Evolutionary conservation across 2,888 invertebrate genomes (phyloP).

Genomic region (Venusia cambrica): DNA sequence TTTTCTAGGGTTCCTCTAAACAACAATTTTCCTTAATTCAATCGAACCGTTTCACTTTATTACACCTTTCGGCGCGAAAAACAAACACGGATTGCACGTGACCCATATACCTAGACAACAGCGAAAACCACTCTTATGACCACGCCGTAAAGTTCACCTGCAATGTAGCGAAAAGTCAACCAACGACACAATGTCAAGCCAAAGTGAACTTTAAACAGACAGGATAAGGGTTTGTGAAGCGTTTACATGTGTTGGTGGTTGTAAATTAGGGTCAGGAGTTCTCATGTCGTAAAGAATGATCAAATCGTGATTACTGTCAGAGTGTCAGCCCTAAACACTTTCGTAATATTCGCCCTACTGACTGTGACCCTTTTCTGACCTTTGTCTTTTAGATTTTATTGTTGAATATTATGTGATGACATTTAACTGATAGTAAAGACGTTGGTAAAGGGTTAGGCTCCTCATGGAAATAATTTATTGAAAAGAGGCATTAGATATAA

Average conservation of each 20-base stretch:
- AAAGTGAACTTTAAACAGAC: conserved; percentile 2
- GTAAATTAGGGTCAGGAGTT: conserved; percentile 32
- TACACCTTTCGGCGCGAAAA: conserved; percentile 21
- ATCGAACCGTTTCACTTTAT: conserved; percentile 13
- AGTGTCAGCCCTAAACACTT: conserved; percentile 33
- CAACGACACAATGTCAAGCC: not conserved
- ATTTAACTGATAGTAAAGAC: conserved; percentile 6
- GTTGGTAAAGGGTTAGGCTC: conserved; percentile 1
- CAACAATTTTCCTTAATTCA: conserved; percentile 9
- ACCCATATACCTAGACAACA: conserved; percentile 28
- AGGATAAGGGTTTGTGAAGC: conserved; percentile 5
- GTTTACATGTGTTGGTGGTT: conserved; percentile 1
- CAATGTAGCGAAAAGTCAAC: not conserved
- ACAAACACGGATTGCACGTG: conserved; percentile 31
- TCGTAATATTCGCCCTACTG: conserved; percentile 25
- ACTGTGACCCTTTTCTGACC: conserved; percentile 26
- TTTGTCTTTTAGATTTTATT: conserved; percentile 16
- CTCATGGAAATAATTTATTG: too few relatives aligned
- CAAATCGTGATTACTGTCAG: conserved; percentile 42
- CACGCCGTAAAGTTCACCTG: conserved; percentile 3
- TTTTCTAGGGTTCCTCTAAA: not conserved
- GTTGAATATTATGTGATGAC: conserved; percentile 5
- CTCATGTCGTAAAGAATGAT: conserved; percentile 45
- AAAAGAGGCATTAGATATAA: too few relatives aligned
- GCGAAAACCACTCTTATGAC: conserved; percentile 5